phyloP scores from a whole-genome alignment of 2,797 vertebrate species.

The Uromys caudimaculatus region DNA sequence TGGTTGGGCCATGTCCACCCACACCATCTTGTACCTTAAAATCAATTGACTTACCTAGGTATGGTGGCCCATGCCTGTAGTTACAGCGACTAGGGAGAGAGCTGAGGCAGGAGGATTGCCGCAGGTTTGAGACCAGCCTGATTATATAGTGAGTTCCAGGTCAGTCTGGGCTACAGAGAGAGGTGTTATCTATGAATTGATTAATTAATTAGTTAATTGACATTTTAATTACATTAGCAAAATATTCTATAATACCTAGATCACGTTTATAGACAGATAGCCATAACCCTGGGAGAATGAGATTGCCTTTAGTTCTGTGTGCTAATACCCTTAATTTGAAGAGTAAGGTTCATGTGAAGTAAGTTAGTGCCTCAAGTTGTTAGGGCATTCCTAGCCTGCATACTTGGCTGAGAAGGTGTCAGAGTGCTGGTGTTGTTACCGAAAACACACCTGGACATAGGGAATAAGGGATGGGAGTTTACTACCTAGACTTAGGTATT shows the following conservation, averaged over 20 bases:
- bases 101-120: neutral
- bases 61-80: neutral
- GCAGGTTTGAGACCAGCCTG: neutral
- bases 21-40: constrained; percentile 8
- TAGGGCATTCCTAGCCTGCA: constrained; percentile 31
- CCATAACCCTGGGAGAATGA: neutral
- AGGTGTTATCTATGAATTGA: neutral
- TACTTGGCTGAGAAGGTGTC: constrained; percentile 54
- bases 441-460: constrained; percentile 23
- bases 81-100: neutral
- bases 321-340: neutral
- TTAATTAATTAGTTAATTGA: neutral
- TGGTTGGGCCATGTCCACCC: neutral
- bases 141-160: neutral
- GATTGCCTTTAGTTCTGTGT: constrained; percentile 54
- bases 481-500: constrained; percentile 41
- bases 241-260: neutral
- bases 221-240: constrained; percentile 40
- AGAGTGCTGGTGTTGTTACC: constrained; percentile 29
- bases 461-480: constrained; percentile 9
- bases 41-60: neutral
- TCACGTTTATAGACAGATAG: constrained; percentile 15
- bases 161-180: neutral
- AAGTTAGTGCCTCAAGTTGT: constrained; percentile 36
- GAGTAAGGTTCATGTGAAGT: constrained; percentile 55